Base-by-base conservation (phyloP, 2,113 vertebrate species). In the Hippocampus comes region DNA sequence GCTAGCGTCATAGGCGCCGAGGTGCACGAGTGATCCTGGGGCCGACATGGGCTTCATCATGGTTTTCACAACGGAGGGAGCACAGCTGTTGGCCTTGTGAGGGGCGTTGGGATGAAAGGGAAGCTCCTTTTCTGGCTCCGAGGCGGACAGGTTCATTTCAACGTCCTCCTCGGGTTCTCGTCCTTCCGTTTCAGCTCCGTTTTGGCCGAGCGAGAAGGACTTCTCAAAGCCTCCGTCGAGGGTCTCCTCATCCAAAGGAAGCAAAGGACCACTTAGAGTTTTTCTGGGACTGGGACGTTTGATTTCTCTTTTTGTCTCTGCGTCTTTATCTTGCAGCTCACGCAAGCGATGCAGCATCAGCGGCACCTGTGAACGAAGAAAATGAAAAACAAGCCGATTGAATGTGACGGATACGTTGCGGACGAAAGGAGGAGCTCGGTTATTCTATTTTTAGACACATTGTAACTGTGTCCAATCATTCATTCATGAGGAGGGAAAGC, bases 191-290 rank as follows among this genome's bases (percentile, higher is more conserved):
- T 89, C 88, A 0, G 78, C 69, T 11, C 90, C 81, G 20, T 91
- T 91, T 71, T 78, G 87, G 38, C 71, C 81, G 1, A 71, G 57
- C 11, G 83, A 74, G 70, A 95, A 92, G 25, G 93, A 73, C 56
- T 91, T 92, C 66, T 93, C 94, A 71, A 98, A 98, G 87, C 94
- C 94, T 87, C 96, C 96, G 43, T 99, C 97, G 67, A 99, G 93
- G 2, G 97, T 93, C 86, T 98, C 97, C 79, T 99, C 97, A 73
- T 98, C 95, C 4, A 99, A 88, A 71, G 97, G 94, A 41, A 98
- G 86, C 66, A 98, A 88, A 21, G 95, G 93, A 67, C 94, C 94
- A 1, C 91, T 92, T 0, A 93, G 89, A 49, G 89, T 90, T 76
- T 96, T 97, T 63, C 95, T 92, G 56, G 96, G 95, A 70, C 94